Conservation (phyloP, 2,797 vertebrate genomes). For the Lateolabrax maculatus region DNA sequence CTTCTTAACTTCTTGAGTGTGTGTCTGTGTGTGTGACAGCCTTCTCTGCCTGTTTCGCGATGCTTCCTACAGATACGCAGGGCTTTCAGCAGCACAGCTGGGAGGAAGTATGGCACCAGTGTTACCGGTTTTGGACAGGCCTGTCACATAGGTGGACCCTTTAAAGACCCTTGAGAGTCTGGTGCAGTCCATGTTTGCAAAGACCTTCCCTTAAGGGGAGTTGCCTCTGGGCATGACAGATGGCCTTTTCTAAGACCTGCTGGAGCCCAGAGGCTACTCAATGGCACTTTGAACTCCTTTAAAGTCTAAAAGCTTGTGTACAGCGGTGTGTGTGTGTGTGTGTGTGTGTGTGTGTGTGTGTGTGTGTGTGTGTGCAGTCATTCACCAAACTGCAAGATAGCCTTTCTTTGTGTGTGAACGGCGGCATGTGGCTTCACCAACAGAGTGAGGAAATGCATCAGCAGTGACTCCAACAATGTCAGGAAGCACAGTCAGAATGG, state of each 20-base stretch:
- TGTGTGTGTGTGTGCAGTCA: neutral
- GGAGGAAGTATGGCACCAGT: constrained; percentile 51
- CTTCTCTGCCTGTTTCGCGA: constrained; percentile 22
- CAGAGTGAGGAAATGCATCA: constrained; percentile 75
- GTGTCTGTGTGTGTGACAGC: constrained; percentile 14
- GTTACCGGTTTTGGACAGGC: neutral
- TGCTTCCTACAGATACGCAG: constrained; percentile 18
- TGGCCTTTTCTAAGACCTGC: constrained; percentile 10
- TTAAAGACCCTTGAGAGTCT: constrained; percentile 17
- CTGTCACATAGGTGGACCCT: constrained; percentile 15
- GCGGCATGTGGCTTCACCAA: constrained; percentile 40
- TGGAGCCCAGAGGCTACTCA: neutral
- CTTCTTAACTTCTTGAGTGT: constrained; percentile 12
- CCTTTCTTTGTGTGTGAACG: constrained; percentile 40
- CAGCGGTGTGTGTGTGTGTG: no score
- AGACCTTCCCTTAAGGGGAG: constrained; percentile 6
- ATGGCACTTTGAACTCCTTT: constrained; percentile 16
- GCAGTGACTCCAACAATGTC: constrained; percentile 73
- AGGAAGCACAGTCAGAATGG: constrained; percentile 69
- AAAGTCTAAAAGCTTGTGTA: neutral
- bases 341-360: no score
- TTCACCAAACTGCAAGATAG: constrained; percentile 2
- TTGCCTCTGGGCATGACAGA: constrained; percentile 11
- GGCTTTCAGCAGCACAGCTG: constrained; percentile 50
- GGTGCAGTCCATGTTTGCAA: neutral